Evolutionary conservation across 1,140 invertebrate genomes (phyloP).

Genomic region (Theocolax elegans): DNA sequence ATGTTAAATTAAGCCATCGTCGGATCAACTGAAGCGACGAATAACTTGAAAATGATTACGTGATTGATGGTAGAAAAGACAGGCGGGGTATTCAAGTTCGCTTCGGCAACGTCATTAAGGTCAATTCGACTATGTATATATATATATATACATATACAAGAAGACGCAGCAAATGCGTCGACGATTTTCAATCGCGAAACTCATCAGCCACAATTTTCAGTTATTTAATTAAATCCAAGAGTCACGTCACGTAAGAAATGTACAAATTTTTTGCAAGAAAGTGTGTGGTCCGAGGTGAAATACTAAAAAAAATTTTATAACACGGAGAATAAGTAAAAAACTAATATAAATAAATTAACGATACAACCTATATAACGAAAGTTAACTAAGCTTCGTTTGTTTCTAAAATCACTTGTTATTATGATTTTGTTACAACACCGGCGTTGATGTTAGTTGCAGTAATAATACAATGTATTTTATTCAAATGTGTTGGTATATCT

Average conservation of each 20-base stretch:
- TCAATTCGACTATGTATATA: conserved; percentile 31
- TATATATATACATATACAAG: not conserved
- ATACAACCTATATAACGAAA: no score
- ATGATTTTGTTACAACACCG: no score
- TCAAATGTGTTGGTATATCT: no score
- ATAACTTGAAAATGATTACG: conserved; percentile 34
- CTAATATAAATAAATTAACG: no score
- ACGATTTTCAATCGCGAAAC: conserved; percentile 24
- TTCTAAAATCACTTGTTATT: no score
- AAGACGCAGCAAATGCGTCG: not conserved
- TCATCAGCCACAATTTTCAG: conserved; percentile 17
- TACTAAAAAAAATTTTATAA: no score
- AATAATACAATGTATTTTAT: no score
- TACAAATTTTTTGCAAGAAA: no score
- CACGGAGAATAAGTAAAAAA: no score
- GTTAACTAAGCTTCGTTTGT: no score
- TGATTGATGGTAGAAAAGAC: conserved; percentile 34
- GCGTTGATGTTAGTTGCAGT: no score
- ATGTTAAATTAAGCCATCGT: conserved; percentile 56
- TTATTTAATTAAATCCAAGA: conserved; percentile 27
- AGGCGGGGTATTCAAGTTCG: conserved; percentile 13
- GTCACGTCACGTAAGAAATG: not conserved
- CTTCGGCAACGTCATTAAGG: conserved; percentile 27
- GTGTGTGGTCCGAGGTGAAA: no score
- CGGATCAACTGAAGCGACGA: conserved; percentile 42